Percentiles rank a stretch among this genome's conserved stretches.
Conservation (phyloP, 1,140 invertebrate species). For the Drosophila orosa region DNA sequence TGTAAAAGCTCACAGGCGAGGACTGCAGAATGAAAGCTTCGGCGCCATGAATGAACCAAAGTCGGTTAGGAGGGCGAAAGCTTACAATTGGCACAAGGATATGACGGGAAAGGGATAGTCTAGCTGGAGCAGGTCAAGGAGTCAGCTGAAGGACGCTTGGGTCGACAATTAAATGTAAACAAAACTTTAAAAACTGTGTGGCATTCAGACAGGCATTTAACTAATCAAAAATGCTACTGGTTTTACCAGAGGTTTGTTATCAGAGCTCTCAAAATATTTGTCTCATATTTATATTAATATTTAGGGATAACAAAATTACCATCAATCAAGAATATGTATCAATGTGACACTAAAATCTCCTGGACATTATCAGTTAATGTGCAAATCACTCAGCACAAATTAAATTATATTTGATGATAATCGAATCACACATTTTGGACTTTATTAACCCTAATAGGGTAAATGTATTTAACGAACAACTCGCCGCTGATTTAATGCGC, state of each 20-base stretch:
- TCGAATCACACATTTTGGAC: constrained; percentile 1
- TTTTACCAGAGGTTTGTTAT: not conserved
- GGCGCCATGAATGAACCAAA: constrained; percentile 33
- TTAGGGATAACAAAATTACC: not conserved
- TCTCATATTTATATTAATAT: not conserved
- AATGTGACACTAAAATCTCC: not conserved
- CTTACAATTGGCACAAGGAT: constrained; percentile 12
- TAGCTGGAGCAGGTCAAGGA: constrained; percentile 32
- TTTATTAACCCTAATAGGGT: constrained; percentile 26
- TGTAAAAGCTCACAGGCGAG: constrained; percentile 35
- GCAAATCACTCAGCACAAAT: not conserved
- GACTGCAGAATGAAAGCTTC: constrained; percentile 33
- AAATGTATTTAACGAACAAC: constrained; percentile 19
- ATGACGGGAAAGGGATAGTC: not conserved
- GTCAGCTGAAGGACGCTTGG: constrained; percentile 10
- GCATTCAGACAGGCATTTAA: not conserved
- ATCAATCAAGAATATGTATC: not conserved
- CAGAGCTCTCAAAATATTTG: not conserved
- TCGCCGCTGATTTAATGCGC: constrained; percentile 27
- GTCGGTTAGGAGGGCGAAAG: constrained; percentile 23
- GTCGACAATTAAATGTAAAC: not conserved
- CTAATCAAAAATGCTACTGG: too few relatives aligned
- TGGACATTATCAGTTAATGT: not conserved
- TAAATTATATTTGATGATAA: constrained; percentile 6
- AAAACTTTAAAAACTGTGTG: not conserved